phyloP scores from a whole-genome alignment of 2,797 vertebrate species.

The Squalus acanthias region DNA sequence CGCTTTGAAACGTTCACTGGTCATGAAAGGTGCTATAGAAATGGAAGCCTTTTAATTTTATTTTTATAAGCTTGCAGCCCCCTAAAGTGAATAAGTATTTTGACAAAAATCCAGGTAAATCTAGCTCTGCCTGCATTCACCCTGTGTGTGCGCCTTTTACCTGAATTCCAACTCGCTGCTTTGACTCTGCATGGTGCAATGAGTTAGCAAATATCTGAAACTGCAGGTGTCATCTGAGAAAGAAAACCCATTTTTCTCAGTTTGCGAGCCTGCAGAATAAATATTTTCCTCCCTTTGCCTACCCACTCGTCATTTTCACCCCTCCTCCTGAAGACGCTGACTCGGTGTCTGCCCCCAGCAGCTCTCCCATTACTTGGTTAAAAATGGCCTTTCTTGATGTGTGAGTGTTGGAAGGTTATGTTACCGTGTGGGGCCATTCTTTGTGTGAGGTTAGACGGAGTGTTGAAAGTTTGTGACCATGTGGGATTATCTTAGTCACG shows the following conservation, averaged over 20 bases:
- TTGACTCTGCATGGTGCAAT: not conserved
- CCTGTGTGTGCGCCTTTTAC: not conserved
- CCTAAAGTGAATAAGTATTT: not conserved
- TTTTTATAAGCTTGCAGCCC: not conserved
- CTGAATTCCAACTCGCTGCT: not conserved
- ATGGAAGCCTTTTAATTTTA: too few relatives aligned
- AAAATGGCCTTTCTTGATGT: not conserved
- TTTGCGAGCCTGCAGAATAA: not conserved
- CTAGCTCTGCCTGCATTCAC: not conserved
- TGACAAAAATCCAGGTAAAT: not conserved
- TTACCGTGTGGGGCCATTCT: not conserved
- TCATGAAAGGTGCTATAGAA: too few relatives aligned
- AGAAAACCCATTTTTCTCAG: not conserved
- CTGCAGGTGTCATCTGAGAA: not conserved
- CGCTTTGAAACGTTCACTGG: too few relatives aligned
- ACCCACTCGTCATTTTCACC: not conserved
- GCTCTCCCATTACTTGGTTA: not conserved
- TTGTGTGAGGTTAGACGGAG: not conserved
- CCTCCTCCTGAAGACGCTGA: not conserved
- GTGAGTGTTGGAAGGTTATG: not conserved
- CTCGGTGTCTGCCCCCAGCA: not conserved
- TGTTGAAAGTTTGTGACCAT: not conserved
- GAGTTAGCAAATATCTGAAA: not conserved
- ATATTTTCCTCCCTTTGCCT: not conserved
- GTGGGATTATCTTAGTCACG: not conserved